Base-by-base conservation (phyloP, 1,140 invertebrate species). In the Hycleus cichorii region DNA sequence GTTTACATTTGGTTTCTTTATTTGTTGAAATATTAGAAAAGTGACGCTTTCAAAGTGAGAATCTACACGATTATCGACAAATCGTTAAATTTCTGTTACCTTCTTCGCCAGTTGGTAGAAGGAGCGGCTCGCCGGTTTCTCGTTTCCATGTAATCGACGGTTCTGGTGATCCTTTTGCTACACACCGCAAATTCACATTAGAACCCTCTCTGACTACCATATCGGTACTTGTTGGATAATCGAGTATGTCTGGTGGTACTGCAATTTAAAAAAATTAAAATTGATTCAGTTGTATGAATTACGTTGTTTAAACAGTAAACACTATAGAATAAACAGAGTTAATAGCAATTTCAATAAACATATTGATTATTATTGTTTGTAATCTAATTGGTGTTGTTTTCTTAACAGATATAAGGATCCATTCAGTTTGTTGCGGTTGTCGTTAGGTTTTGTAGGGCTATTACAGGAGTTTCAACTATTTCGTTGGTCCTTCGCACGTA, bases 221-320 rank as follows among this genome's bases (percentile, higher is more conserved):
- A 73, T 95, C 91, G 39, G 88, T 85, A 69, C 90, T 91, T 24
- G 91, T 91, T 39, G 89, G 86, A 63, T 88, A 84, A 77, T 91
- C 88, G 73, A 92, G 77, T 72, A 92, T 93, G 78, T 92, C 88
- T 60, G 92, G 91, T 48, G 91, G 91, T 60, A 94, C 92, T 94
- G 78, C 62, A 83, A 79, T 32, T 32, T 4, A 32, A 32, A 32
- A 32, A 32, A 32, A 7, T 32, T 3, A 32, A 32, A 32, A 32
- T 32, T 32, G 32, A 5, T 32, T 32, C 4, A 5, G 7, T 4
- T 32, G 32, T 32, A 1, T 32, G 32, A 32, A 32, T 32, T 7
- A 32, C 2, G 32, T 32, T 32, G 7, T 32, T 32, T 32, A 32
- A 32, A 32, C 32, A 7, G 0, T 32, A 32, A 32, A 32, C 32